Conservation (phyloP, 2,888 invertebrate species). For the Sepioteuthis lessoniana region DNA sequence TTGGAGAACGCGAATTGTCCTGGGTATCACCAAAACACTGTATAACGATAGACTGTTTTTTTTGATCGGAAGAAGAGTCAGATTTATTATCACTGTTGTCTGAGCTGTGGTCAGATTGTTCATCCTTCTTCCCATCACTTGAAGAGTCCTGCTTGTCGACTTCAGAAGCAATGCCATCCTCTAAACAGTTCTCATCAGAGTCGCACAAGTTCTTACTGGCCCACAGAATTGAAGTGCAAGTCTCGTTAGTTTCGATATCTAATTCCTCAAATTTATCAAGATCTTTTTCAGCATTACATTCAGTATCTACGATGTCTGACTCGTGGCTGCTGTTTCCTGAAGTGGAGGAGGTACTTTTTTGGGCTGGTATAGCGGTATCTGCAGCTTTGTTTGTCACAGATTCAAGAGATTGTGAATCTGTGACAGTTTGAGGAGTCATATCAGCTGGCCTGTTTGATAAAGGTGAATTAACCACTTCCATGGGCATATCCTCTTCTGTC, state of each 20-base stretch:
- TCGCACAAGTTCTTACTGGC: background rate
- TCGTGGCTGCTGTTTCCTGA: too few species aligned
- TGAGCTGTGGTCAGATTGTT: background rate
- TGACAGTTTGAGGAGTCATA: background rate
- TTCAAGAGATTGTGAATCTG: background rate
- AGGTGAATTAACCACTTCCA: background rate
- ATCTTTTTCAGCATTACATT: too few species aligned
- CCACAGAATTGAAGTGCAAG: too few species aligned
- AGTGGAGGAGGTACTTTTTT: too few species aligned
- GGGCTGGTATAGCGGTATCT: background rate
- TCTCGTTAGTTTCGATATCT: too few species aligned
- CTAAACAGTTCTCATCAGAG: background rate
- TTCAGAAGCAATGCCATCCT: background rate
- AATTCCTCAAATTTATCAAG: too few species aligned
- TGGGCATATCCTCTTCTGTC: background rate
- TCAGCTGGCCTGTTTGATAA: too few species aligned
- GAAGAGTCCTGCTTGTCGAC: background rate
- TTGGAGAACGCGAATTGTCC: background rate
- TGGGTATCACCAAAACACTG: background rate
- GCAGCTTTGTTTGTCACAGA: background rate
- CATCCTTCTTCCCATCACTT: background rate
- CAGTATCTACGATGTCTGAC: too few species aligned
- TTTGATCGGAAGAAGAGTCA: background rate
- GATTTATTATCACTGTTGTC: background rate
- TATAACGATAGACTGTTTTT: background rate